These are phyloP conservation scores for Luperina nickerlii DNA, from an alignment of 2,888 invertebrate genomes.

Conservation along the genomic window DNA sequence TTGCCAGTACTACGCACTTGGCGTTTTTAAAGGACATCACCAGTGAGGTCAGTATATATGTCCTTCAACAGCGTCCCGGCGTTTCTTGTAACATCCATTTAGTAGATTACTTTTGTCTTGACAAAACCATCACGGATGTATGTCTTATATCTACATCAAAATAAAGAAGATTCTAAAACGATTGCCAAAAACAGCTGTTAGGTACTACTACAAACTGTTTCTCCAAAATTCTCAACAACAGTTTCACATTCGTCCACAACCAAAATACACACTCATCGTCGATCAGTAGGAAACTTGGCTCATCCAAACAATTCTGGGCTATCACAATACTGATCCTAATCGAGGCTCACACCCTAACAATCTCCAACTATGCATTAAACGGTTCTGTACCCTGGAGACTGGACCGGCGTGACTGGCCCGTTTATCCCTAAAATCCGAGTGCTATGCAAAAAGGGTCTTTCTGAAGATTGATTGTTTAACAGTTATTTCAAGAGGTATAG, in stretches of 20 bases:
- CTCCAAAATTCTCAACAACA: neutral
- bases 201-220: neutral
- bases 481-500: conserved; percentile 70
- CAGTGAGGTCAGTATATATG: too few relatives aligned
- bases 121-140: neutral
- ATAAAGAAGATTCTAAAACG: neutral
- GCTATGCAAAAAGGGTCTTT: conserved; percentile 86
- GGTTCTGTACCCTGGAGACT: conserved; percentile 81
- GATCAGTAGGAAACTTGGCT: conserved; percentile 61
- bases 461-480: conserved; percentile 88
- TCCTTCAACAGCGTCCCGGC: neutral
- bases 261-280: conserved; percentile 61
- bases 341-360: conserved; percentile 78
- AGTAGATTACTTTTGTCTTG: neutral
- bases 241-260: conserved; percentile 38
- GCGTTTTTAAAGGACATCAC: neutral
- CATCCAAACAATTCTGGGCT: conserved; percentile 68
- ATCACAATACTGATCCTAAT: conserved; percentile 77
- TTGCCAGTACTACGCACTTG: neutral
- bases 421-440: conserved; percentile 78
- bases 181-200: neutral
- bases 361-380: conserved; percentile 87
- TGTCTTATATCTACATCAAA: too few relatives aligned
- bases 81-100: neutral
- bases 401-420: conserved; percentile 84